Evolutionary conservation across 2,888 invertebrate genomes (phyloP), one percentile per base, ranked within the genome.

Genomic region (Automeris io): DNA sequence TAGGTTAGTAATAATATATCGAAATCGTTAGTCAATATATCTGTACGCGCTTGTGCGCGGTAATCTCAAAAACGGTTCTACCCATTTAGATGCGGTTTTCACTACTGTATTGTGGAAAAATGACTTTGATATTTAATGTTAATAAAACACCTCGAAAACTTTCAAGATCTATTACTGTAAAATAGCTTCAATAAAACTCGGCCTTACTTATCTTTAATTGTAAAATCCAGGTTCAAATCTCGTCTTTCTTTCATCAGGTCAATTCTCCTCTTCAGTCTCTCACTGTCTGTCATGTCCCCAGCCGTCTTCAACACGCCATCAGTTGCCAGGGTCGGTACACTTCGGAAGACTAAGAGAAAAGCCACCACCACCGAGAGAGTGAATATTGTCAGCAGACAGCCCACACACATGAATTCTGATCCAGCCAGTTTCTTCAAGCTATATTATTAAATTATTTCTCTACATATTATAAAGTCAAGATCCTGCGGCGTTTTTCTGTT

Each of bases 321-420:
- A 0, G 31, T 33, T 4, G 33, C 12, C 2, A 22, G 21, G 2
- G 25, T 33, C 0, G 64, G 59, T 0, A 59, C 51, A 1, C 49
- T 52, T 32, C 54, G 63, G 51, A 66, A 71, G 0, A 79, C 55
- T 1, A 75, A 39, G 1, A 58, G 19, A 19, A 68, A 64, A 0
- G 70, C 72, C 0, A 62, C 49, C 0, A 58, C 21, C 0, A 73
- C 58, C 0, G 72, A 67, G 0, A 73, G 37, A 0, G 51, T 33
- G 44, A 78, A 73, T 0, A 76, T 7, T 0, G 72, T 12, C 0
- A 61, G 33, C 0, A 78, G 54, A 3, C 70, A 72, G 0, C 43
- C 51, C 0, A 76, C 44, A 33, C 79, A 72, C 0, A 68, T 54
- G 40, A 70, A 71, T 18, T 79, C 74, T 0, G 72, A 69, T 2